phyloP scores from a whole-genome alignment of 2,797 vertebrate genomes.

The Mus minutoides region DNA sequence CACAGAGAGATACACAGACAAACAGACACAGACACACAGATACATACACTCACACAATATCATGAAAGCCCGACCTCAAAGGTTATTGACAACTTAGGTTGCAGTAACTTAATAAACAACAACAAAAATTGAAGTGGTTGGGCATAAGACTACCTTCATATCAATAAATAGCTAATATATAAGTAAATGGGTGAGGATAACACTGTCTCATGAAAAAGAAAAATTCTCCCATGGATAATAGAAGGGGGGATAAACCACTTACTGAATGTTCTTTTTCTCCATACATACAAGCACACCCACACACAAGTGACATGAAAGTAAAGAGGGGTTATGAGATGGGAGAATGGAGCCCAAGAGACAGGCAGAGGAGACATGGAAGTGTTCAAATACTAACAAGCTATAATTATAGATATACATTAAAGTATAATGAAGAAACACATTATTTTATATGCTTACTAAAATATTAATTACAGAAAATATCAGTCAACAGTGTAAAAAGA shows the following conservation, averaged over 20 bases:
- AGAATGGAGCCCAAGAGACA: neutral
- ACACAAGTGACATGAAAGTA: neutral
- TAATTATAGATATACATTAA: too few species aligned
- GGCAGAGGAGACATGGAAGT: neutral
- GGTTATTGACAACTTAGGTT: neutral
- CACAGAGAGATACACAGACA: neutral
- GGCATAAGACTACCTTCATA: neutral
- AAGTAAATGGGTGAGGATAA: neutral
- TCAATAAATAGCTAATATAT: neutral
- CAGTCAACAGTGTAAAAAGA: slow-evolving; percentile 36
- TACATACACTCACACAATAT: neutral
- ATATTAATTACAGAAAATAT: slow-evolving; percentile 38
- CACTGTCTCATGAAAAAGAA: neutral
- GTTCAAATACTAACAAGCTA: neutral
- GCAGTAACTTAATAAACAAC: neutral
- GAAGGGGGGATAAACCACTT: neutral
- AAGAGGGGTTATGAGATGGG: neutral
- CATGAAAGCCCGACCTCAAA: neutral
- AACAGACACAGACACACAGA: neutral
- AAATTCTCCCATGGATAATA: neutral
- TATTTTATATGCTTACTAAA: neutral
- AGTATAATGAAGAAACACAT: neutral
- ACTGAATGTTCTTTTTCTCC: neutral
- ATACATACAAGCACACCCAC: neutral
- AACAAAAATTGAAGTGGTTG: neutral